These are phyloP conservation scores for Coptodon rendalli DNA, from an alignment of 2,113 vertebrate species.

Conservation along the genomic window DNA sequence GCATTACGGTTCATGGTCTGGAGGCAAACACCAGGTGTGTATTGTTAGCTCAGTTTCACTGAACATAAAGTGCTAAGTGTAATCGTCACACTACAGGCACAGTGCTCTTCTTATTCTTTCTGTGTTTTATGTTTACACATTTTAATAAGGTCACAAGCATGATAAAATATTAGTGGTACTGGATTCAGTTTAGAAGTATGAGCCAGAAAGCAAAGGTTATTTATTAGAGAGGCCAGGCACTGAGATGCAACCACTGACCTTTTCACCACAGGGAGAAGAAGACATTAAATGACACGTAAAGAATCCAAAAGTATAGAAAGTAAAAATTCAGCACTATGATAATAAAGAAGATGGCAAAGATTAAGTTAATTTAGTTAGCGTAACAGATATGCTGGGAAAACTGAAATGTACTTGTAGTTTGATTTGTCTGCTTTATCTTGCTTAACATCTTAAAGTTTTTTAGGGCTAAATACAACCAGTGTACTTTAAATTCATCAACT, in stretches of 20 bases:
- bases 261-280: background rate
- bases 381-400: background rate
- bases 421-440: background rate
- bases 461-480: background rate
- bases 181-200: background rate
- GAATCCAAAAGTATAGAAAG: background rate
- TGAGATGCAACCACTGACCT: background rate
- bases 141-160: background rate
- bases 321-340: background rate
- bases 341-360: background rate
- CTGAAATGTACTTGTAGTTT: background rate
- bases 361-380: background rate
- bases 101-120: background rate
- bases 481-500: background rate
- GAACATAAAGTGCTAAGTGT: background rate
- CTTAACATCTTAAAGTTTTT: background rate
- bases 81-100: background rate
- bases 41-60: background rate
- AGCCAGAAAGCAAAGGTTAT: background rate
- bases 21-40: constrained; percentile 88
- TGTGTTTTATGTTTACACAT: background rate
- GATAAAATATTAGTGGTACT: background rate
- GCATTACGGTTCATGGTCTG: constrained; percentile 90
- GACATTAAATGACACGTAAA: background rate
- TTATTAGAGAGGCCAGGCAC: background rate